These are phyloP conservation scores for Punctoribates punctum DNA, from an alignment of 2,888 invertebrate genomes.

Conservation along the genomic window DNA sequence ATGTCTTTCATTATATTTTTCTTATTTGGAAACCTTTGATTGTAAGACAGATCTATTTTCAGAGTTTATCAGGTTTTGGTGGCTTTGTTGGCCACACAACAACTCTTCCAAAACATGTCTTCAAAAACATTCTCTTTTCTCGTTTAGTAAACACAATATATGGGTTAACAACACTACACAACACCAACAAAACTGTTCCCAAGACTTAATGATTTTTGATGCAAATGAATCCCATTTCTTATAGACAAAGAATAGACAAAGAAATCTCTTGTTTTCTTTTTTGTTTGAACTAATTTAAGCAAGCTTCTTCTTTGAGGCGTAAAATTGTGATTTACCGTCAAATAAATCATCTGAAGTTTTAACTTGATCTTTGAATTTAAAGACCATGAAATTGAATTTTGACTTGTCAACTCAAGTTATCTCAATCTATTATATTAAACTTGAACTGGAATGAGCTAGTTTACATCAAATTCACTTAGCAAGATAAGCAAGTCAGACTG, in stretches of 20 bases:
- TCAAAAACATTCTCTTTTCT: constrained; percentile 12
- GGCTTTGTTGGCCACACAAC: constrained; percentile 2
- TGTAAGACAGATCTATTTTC: constrained; percentile 9
- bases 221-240: constrained; percentile 13
- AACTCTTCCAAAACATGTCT: constrained; percentile 15
- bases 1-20: constrained; percentile 27
- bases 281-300: too few relatives aligned
- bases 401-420: too few relatives aligned
- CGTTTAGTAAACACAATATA: neutral
- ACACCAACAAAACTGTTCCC: neutral
- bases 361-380: too few relatives aligned
- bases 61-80: neutral
- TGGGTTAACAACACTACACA: neutral
- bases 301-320: too few relatives aligned
- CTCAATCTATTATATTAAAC: too few relatives aligned
- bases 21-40: constrained; percentile 19
- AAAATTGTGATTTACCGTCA: too few relatives aligned
- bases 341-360: too few relatives aligned
- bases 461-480: too few relatives aligned
- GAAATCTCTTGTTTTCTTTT: too few relatives aligned
- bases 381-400: too few relatives aligned
- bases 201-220: constrained; percentile 1
- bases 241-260: too few relatives aligned
- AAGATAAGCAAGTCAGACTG: neutral
- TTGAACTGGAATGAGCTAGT: too few relatives aligned